Evolutionary conservation across 2,113 vertebrate genomes (phyloP).

Genomic region (Halcyon senegalensis): DNA sequence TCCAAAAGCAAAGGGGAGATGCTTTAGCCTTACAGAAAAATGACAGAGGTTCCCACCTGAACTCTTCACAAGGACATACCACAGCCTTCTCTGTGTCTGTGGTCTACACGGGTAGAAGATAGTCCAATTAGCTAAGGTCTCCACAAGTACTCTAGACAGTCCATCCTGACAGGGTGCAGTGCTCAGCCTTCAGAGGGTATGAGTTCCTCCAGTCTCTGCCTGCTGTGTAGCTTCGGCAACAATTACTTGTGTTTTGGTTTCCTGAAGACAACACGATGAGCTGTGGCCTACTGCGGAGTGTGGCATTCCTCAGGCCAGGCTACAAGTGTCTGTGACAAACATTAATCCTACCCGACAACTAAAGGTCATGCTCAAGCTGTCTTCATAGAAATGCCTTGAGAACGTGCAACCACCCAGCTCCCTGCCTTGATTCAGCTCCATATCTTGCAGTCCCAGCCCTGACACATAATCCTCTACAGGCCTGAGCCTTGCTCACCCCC

Average conservation of each 20-base stretch:
- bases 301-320: neutral
- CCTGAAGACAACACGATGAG: rapidly evolving
- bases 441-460: neutral
- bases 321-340: neutral
- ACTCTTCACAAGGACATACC: neutral
- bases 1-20: neutral
- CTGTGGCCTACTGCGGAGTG: neutral
- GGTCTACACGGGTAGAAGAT: neutral
- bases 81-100: neutral
- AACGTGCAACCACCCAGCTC: neutral
- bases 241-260: neutral
- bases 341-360: neutral
- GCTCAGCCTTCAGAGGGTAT: neutral
- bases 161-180: neutral
- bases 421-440: neutral
- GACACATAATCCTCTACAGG: neutral
- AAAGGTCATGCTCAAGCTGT: neutral
- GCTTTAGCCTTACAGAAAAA: neutral
- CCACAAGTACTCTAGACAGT: neutral
- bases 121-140: neutral
- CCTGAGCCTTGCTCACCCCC: neutral
- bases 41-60: neutral
- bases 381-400: neutral
- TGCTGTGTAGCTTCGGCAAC: neutral
- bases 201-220: neutral